A percentile compares a stretch with the other conserved stretches of the same genome.
Evolutionary conservation across 2,113 vertebrate genomes (phyloP).

Genomic region (Acrocephalus kingi): DNA sequence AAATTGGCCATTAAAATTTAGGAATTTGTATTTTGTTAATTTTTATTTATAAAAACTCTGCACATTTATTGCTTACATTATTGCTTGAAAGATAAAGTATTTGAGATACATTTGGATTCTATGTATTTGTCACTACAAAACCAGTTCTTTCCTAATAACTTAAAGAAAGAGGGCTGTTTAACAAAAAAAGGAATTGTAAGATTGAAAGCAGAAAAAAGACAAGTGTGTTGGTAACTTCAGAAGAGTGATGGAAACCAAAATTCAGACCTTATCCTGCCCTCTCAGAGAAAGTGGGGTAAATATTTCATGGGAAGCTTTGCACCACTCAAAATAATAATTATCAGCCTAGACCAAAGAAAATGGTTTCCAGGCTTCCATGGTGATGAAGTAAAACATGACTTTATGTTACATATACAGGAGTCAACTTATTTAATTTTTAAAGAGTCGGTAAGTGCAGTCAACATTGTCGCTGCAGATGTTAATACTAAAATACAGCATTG

Average conservation of each 20-base stretch:
- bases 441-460: neutral
- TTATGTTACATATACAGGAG: neutral
- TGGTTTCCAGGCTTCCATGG: neutral
- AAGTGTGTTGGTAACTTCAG: neutral
- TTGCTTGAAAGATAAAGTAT: neutral
- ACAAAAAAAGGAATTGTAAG: neutral
- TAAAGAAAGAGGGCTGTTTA: neutral
- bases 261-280: neutral
- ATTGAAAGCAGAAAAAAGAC: neutral
- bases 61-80: neutral
- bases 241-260: neutral
- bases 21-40: neutral
- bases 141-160: neutral
- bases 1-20: neutral
- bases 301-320: neutral
- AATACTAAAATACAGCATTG: neutral
- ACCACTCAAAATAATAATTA: neutral
- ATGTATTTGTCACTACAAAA: neutral
- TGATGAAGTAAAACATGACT: neutral
- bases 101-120: neutral
- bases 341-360: neutral
- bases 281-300: neutral
- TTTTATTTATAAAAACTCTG: neutral
- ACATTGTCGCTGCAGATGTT: neutral
- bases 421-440: constrained; percentile 1